Percentiles rank a stretch among this genome's conserved stretches.
phyloP scores from a whole-genome alignment of 1,140 invertebrate genomes.

The Drosophila elegans region DNA sequence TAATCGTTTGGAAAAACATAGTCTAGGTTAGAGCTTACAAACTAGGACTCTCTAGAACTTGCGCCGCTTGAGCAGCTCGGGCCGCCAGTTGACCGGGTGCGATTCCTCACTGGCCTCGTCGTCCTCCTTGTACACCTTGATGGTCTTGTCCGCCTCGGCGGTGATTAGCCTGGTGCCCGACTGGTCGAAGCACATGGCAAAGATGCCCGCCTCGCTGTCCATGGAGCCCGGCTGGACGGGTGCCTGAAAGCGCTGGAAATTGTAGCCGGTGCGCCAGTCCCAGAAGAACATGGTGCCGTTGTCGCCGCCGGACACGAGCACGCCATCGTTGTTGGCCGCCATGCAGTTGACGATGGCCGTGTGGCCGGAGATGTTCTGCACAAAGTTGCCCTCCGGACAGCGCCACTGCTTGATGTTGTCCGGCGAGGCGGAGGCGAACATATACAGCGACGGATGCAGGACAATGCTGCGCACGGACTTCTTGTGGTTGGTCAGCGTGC shows the following conservation, averaged over 20 bases:
- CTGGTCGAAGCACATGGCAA: slow-evolving; percentile 97
- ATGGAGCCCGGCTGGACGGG: slow-evolving; percentile 99
- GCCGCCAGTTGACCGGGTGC: slow-evolving; percentile 98
- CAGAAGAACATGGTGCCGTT: slow-evolving; percentile 99
- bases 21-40: slow-evolving; percentile 8
- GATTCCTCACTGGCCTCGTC: slow-evolving; percentile 97
- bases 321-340: slow-evolving; percentile 96
- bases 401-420: slow-evolving; percentile 99
- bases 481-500: slow-evolving; percentile 99
- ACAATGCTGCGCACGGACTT: slow-evolving; percentile 97
- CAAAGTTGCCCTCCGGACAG: slow-evolving; percentile 98
- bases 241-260: slow-evolving; percentile 96
- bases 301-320: slow-evolving; percentile 98
- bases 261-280: slow-evolving; percentile 99
- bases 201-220: slow-evolving; percentile 99
- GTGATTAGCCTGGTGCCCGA: slow-evolving; percentile 97
- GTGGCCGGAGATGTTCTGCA: slow-evolving; percentile 98
- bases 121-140: slow-evolving; percentile 99
- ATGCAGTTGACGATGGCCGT: slow-evolving; percentile 99
- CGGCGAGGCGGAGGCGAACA: slow-evolving; percentile 98
- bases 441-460: slow-evolving; percentile 96
- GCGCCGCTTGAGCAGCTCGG: slow-evolving; percentile 95
- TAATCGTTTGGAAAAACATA: slow-evolving; percentile 14
- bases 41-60: slow-evolving; percentile 89
- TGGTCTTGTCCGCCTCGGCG: slow-evolving; percentile 99